Evolutionary conservation across 1,140 invertebrate species (phyloP).

Genomic region (Dendroctonus ponderosae): DNA sequence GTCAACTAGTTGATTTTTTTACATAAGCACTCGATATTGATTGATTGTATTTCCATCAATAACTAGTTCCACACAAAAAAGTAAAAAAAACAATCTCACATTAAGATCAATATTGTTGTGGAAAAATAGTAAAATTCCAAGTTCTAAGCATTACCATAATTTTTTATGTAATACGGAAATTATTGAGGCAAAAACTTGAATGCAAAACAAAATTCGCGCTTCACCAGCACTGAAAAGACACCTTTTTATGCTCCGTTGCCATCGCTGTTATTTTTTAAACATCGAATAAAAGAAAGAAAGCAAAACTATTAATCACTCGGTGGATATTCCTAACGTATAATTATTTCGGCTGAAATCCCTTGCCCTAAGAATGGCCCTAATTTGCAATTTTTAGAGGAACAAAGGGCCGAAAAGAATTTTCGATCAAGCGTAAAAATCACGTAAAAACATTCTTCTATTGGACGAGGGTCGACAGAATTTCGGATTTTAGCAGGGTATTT

Average conservation of each 20-base stretch:
- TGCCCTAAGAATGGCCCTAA: slow-evolving; percentile 30
- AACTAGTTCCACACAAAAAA: too few relatives aligned
- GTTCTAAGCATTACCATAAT: too few relatives aligned
- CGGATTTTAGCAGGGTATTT: slow-evolving; percentile 33
- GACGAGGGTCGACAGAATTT: slow-evolving; percentile 33
- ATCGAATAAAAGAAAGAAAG: slow-evolving; percentile 27
- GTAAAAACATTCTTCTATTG: slow-evolving; percentile 34
- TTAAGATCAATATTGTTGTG: too few relatives aligned
- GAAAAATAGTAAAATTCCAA: too few relatives aligned
- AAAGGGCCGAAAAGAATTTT: slow-evolving; percentile 29
- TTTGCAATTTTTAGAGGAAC: slow-evolving; percentile 34
- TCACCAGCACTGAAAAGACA: slow-evolving; percentile 11
- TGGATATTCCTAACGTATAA: slow-evolving; percentile 30
- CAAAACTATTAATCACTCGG: slow-evolving; percentile 28
- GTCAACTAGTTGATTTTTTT: too few relatives aligned
- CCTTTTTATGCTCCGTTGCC: slow-evolving; percentile 5
- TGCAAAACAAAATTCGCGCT: slow-evolving; percentile 19
- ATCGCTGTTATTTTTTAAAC: slow-evolving; percentile 16
- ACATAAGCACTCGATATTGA: too few relatives aligned
- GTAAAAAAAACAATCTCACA: too few relatives aligned
- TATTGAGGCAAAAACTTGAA: neutral
- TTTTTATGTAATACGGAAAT: too few relatives aligned
- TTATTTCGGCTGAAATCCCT: slow-evolving; percentile 32
- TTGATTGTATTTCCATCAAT: too few relatives aligned
- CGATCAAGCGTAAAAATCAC: slow-evolving; percentile 36